A percentile compares a stretch with the other conserved stretches of the same genome.
Conservation (phyloP, 2,888 invertebrate genomes). For the Trachelus tabidus region DNA sequence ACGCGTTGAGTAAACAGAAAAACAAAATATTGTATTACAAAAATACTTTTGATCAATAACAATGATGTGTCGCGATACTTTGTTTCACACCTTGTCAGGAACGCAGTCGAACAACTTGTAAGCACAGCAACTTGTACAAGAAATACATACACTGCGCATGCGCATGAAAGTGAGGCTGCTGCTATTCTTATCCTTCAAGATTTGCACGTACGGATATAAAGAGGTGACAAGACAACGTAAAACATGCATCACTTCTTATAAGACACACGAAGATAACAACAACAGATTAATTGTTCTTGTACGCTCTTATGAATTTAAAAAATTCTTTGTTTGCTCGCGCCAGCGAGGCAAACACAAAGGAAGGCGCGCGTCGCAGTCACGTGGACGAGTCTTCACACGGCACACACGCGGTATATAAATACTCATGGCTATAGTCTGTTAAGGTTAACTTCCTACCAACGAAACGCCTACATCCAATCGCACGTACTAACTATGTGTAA, state of each 20-base stretch:
- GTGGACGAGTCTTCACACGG: neutral
- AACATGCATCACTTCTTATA: neutral
- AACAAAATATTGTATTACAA: neutral
- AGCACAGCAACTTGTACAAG: neutral
- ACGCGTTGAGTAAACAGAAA: neutral
- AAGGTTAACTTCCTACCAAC: neutral
- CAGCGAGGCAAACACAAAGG: neutral
- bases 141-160: neutral
- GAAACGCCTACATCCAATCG: neutral
- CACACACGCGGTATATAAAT: neutral
- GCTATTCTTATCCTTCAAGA: neutral
- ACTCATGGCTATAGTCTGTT: neutral
- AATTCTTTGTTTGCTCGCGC: neutral
- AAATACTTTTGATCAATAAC: neutral
- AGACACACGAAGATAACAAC: neutral
- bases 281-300: neutral
- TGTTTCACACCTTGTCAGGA: neutral
- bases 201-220: neutral
- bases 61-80: neutral
- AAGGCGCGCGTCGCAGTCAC: neutral
- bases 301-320: neutral
- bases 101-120: neutral
- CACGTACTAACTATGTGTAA: neutral
- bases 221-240: neutral
- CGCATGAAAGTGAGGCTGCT: neutral